phyloP scores from a whole-genome alignment of 1,140 invertebrate genomes.

The Drosophila repleta region DNA sequence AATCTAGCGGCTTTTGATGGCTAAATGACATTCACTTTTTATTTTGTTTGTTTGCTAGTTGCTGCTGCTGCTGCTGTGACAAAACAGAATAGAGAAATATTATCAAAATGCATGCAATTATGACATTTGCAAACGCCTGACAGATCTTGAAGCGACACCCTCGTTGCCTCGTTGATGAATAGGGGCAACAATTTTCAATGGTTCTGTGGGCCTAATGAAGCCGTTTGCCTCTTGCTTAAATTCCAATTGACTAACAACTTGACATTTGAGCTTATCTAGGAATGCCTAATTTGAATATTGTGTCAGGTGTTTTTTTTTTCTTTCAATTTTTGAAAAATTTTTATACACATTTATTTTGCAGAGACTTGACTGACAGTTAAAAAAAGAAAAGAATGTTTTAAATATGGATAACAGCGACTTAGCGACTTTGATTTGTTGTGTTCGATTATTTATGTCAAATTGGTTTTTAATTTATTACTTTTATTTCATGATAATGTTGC shows the following conservation, averaged over 20 bases:
- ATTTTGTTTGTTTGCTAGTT: not conserved
- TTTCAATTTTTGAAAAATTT: slow-evolving; percentile 1
- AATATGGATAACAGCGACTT: too few relatives aligned
- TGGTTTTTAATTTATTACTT: not conserved
- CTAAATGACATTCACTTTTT: slow-evolving; percentile 49
- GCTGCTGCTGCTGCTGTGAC: slow-evolving; percentile 2
- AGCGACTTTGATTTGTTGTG: not conserved
- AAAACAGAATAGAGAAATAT: slow-evolving; percentile 15
- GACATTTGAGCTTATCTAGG: slow-evolving; percentile 39
- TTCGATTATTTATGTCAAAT: not conserved
- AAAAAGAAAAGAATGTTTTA: too few relatives aligned
- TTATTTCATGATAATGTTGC: not conserved
- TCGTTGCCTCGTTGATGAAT: slow-evolving; percentile 47
- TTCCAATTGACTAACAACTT: not conserved
- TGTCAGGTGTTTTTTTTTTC: not conserved
- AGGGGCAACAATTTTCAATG: slow-evolving; percentile 32
- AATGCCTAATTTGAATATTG: slow-evolving; percentile 39
- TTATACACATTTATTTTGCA: slow-evolving; percentile 3
- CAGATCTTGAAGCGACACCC: slow-evolving; percentile 49
- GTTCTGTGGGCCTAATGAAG: slow-evolving; percentile 41
- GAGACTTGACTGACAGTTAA: not conserved
- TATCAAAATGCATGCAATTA: slow-evolving; percentile 51
- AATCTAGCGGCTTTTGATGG: slow-evolving; percentile 38
- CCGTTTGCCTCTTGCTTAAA: slow-evolving; percentile 30
- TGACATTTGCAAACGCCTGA: slow-evolving; percentile 49